These are phyloP conservation scores for Fragum sueziense DNA, from an alignment of 2,888 invertebrate species.

Conservation along the genomic window DNA sequence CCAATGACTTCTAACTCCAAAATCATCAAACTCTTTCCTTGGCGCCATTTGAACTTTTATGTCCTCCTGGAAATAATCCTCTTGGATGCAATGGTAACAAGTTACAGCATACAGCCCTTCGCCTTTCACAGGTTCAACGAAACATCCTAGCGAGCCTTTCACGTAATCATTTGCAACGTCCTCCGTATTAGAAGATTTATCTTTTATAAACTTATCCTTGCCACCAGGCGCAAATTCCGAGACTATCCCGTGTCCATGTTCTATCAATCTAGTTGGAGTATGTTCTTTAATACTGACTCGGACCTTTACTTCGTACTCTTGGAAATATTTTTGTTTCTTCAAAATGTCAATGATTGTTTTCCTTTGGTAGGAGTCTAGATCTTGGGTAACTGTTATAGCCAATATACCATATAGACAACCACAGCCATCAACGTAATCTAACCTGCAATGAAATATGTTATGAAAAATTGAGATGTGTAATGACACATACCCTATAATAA, in stretches of 20 bases:
- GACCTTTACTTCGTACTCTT: background rate
- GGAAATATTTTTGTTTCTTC: background rate
- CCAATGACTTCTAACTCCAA: background rate
- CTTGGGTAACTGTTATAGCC: background rate
- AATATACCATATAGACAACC: background rate
- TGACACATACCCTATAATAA: no score
- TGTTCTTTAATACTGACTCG: no score
- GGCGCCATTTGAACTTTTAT: background rate
- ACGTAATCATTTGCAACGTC: background rate
- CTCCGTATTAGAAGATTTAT: background rate
- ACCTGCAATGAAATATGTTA: background rate
- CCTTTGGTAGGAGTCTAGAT: background rate
- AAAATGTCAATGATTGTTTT: background rate
- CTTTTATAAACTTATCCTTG: background rate
- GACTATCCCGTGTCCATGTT: slow-evolving; percentile 8
- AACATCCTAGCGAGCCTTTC: background rate
- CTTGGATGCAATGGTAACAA: background rate
- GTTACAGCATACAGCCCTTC: background rate
- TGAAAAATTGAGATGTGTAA: no score
- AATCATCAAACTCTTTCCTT: background rate
- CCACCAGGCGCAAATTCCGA: background rate
- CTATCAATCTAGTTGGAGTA: background rate
- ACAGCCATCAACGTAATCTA: background rate
- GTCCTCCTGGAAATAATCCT: background rate
- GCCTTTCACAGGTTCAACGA: background rate